A percentile compares a stretch with the other conserved stretches of the same genome.
Evolutionary conservation across 2,888 invertebrate species (phyloP).

Genomic region (Rapana venosa): DNA sequence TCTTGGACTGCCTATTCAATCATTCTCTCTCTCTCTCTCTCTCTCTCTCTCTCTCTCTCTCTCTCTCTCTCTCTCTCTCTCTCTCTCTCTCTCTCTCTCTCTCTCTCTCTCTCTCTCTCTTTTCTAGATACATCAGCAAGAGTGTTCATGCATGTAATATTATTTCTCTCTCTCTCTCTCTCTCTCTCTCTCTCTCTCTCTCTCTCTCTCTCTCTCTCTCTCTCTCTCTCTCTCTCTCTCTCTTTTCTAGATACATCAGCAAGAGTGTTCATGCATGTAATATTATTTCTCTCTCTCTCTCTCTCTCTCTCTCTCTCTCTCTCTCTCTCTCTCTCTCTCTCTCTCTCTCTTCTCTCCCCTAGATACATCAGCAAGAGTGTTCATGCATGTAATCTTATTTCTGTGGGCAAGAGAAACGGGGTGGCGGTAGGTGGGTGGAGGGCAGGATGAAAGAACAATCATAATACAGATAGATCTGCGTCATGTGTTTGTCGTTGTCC

Average conservation of each 20-base stretch:
- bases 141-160: too few relatives aligned
- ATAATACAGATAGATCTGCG: too few relatives aligned
- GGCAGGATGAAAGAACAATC: too few relatives aligned
- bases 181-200: not conserved
- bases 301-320: not conserved
- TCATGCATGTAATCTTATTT: too few relatives aligned
- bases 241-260: too few relatives aligned
- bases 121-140: too few relatives aligned
- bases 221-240: not conserved
- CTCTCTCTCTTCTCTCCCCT: too few relatives aligned
- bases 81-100: not conserved
- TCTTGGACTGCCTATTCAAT: not conserved
- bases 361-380: too few relatives aligned
- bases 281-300: not conserved
- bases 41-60: conserved; percentile 6
- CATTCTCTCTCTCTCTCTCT: not conserved
- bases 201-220: not conserved
- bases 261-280: too few relatives aligned
- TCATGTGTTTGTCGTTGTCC: too few relatives aligned
- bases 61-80: not conserved
- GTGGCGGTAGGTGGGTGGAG: too few relatives aligned
- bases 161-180: not conserved
- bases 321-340: not conserved
- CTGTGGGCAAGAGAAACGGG: too few relatives aligned
- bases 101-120: not conserved